Evolutionary conservation across 2,797 vertebrate genomes (phyloP).

Genomic region (Zalophus californianus): DNA sequence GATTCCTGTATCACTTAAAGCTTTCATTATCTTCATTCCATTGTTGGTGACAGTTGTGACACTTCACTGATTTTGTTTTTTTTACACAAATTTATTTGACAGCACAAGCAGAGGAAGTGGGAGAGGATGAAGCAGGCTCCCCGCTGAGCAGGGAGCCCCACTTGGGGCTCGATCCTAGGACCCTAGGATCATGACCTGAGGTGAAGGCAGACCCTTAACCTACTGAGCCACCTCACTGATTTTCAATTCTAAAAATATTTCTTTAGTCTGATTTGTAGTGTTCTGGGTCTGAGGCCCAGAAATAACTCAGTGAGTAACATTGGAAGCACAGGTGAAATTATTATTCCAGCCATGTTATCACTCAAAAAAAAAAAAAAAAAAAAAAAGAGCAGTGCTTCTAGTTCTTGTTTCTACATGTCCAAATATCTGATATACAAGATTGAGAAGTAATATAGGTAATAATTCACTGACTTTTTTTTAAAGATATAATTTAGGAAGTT

Average conservation of each 20-base stretch:
- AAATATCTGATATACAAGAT: neutral
- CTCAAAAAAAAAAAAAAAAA: neutral
- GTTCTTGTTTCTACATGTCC: neutral
- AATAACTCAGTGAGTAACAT: neutral
- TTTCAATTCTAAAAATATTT: neutral
- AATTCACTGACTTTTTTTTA: neutral
- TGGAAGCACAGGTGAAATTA: neutral
- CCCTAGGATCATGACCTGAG: too few relatives aligned
- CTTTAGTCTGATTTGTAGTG: neutral
- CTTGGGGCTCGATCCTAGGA: too few relatives aligned
- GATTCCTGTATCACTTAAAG: neutral
- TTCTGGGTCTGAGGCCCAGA: neutral
- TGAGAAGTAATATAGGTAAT: neutral
- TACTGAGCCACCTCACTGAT: neutral
- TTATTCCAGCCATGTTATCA: neutral
- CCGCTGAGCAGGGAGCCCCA: too few relatives aligned
- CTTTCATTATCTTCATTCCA: neutral
- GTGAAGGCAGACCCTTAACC: too few relatives aligned
- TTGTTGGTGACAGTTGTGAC: neutral
- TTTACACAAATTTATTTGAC: too few relatives aligned
- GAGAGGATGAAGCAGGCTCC: too few relatives aligned
- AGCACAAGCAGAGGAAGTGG: too few relatives aligned
- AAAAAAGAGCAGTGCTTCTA: neutral
- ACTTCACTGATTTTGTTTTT: neutral
- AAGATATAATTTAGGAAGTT: neutral